Evolutionary conservation across 2,797 vertebrate genomes (phyloP).

Genomic region (Tapera naevia): DNA sequence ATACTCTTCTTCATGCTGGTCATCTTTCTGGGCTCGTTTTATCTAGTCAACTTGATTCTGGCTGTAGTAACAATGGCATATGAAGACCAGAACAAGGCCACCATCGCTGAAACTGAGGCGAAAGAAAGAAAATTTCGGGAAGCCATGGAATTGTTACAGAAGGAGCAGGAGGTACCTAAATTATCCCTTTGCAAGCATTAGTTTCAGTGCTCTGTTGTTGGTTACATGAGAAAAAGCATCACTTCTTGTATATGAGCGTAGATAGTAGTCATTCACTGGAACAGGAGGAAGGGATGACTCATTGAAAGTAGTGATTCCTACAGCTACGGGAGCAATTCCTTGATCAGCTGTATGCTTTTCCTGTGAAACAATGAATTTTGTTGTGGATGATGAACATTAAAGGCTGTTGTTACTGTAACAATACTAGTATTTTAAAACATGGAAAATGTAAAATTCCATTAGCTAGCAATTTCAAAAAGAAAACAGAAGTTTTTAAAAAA

Average conservation of each 20-base stretch:
- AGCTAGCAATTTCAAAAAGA: not conserved
- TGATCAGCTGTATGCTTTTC: not conserved
- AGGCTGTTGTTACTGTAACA: not conserved
- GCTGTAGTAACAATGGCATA: slow-evolving; percentile 99
- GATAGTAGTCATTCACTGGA: not conserved
- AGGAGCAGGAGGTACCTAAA: slow-evolving; percentile 84
- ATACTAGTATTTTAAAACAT: not conserved
- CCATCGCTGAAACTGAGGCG: slow-evolving; percentile 91
- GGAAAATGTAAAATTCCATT: not conserved
- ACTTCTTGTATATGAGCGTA: not conserved
- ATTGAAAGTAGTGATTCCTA: not conserved
- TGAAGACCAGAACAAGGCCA: slow-evolving; percentile 96
- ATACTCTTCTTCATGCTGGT: slow-evolving; percentile 97
- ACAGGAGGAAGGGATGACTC: not conserved
- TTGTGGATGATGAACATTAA: not conserved
- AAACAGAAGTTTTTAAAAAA: accelerated
- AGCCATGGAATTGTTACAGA: slow-evolving; percentile 85
- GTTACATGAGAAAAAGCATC: not conserved
- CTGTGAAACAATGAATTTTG: not conserved
- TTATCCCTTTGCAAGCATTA: not conserved
- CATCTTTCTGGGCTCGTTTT: slow-evolving; percentile 98
- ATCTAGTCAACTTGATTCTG: slow-evolving; percentile 96
- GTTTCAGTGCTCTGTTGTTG: not conserved
- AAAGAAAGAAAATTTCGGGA: slow-evolving; percentile 91
- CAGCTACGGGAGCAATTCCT: not conserved